These are phyloP conservation scores for Bombus breviceps DNA, from an alignment of 1,140 invertebrate genomes.

Conservation along the genomic window DNA sequence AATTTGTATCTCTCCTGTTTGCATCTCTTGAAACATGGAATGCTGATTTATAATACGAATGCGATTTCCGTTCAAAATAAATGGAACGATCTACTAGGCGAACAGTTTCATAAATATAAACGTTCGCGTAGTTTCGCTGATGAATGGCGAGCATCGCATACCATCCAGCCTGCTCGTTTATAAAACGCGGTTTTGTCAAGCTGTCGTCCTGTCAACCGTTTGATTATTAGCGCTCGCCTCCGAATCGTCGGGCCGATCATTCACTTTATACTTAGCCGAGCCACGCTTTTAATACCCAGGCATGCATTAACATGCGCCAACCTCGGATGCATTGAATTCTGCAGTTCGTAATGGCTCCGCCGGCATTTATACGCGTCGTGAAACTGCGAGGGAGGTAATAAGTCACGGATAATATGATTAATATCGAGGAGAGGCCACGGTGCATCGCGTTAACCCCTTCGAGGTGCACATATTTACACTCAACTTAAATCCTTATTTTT, in stretches of 20 bases:
- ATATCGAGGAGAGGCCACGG: neutral
- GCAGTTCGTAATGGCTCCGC: neutral
- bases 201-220: neutral
- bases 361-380: slow-evolving; percentile 33
- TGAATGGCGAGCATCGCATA: neutral
- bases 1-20: no score
- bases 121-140: neutral
- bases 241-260: slow-evolving; percentile 19
- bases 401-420: slow-evolving; percentile 44
- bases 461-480: neutral
- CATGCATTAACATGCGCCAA: slow-evolving; percentile 28
- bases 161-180: slow-evolving; percentile 1
- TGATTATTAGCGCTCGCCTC: neutral
- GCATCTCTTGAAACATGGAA: neutral
- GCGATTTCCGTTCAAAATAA: neutral
- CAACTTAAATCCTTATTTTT: neutral
- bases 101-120: neutral
- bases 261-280: neutral
- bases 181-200: slow-evolving; percentile 9
- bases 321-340: slow-evolving; percentile 36
- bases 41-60: neutral
- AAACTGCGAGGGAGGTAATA: slow-evolving; percentile 38
- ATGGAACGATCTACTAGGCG: slow-evolving; percentile 1
- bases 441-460: slow-evolving; percentile 19
- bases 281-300: slow-evolving; percentile 20